Evolutionary conservation across 2,113 vertebrate species (phyloP).

Genomic region (Phaethornis superciliosus): DNA sequence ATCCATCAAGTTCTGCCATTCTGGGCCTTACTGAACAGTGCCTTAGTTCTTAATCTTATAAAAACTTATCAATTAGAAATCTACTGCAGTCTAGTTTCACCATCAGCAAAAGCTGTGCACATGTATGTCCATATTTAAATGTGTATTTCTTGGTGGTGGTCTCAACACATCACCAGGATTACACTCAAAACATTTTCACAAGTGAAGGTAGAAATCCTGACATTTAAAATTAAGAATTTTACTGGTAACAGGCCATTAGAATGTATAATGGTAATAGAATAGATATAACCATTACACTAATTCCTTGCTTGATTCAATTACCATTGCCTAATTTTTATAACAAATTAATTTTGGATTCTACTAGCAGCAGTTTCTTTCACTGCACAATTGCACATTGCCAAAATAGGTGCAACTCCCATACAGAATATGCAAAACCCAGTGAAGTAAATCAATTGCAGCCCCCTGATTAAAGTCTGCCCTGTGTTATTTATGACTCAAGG

Average conservation of each 20-base stretch:
- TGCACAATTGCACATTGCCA: not conserved
- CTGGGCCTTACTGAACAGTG: not conserved
- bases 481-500: not conserved
- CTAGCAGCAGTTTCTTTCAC: not conserved
- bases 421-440: not conserved
- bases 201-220: not conserved
- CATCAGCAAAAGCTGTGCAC: not conserved
- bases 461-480: not conserved
- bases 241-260: not conserved
- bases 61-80: not conserved
- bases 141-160: not conserved
- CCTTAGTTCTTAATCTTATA: not conserved
- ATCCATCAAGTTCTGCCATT: not conserved
- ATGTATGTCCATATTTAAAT: not conserved
- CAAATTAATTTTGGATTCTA: not conserved
- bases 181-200: not conserved
- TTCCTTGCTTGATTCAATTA: not conserved
- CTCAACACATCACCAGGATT: not conserved
- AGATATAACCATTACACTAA: not conserved
- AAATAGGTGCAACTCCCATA: not conserved
- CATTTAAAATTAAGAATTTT: not conserved
- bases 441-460: not conserved
- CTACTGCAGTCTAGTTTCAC: not conserved
- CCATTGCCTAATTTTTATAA: not conserved
- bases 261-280: not conserved